Conservation (phyloP, 1,140 invertebrate species). For the Phthorimaea operculella region DNA sequence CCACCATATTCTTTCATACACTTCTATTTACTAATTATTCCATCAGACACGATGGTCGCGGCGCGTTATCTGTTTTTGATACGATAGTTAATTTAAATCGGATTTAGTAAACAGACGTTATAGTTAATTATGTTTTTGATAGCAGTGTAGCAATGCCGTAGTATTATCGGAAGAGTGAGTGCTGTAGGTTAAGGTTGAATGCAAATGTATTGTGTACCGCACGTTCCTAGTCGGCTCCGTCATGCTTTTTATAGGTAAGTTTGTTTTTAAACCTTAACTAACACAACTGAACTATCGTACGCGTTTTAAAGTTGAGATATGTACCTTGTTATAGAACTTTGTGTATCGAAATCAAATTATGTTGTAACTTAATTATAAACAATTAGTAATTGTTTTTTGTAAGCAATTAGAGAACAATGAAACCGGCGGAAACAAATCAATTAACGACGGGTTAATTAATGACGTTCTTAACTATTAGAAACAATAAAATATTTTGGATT, state of each 20-base stretch:
- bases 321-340: no score
- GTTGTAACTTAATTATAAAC: no score
- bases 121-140: not conserved
- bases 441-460: no score
- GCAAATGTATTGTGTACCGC: not conserved
- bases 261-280: not conserved
- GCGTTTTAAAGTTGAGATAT: no score
- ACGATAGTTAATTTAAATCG: not conserved
- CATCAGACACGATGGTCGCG: constrained; percentile 14
- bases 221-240: not conserved
- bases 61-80: not conserved
- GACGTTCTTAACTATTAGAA: no score
- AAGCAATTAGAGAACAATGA: no score
- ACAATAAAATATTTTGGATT: no score
- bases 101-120: no score
- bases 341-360: no score
- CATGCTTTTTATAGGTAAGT: not conserved
- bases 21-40: constrained; percentile 33
- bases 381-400: no score
- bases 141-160: not conserved
- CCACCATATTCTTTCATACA: constrained; percentile 19
- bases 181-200: constrained; percentile 18
- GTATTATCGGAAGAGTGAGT: not conserved
- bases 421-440: no score
- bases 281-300: no score